A percentile compares a stretch with the other conserved stretches of the same genome.
Conservation (phyloP, 2,797 vertebrate species). For the Balearica regulorum region DNA sequence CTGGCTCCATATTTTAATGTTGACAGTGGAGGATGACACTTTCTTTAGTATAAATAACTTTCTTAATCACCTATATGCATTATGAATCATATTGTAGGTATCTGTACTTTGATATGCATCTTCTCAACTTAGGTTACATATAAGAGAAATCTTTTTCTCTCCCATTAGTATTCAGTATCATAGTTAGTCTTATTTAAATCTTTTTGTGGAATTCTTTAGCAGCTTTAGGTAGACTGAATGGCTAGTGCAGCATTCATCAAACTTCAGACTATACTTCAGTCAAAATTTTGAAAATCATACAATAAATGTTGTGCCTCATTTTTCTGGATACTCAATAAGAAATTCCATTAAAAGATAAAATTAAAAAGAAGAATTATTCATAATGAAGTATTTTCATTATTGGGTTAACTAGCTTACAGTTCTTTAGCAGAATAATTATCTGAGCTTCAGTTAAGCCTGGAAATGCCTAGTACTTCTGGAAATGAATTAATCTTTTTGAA, state of each 20-base stretch:
- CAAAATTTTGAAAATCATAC: not conserved
- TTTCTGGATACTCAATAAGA: not conserved
- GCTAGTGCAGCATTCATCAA: not conserved
- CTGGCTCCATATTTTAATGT: not conserved
- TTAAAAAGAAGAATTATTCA: not conserved
- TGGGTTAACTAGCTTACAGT: not conserved
- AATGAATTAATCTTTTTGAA: not conserved
- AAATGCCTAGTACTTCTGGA: not conserved
- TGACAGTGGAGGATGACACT: not conserved
- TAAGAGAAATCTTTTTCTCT: not conserved
- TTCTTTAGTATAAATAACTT: not conserved
- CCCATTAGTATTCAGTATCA: not conserved
- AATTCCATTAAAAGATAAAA: not conserved
- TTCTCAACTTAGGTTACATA: not conserved
- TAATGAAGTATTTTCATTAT: not conserved
- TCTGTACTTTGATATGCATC: not conserved
- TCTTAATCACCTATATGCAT: not conserved
- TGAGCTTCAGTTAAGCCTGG: not conserved
- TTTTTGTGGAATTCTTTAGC: not conserved
- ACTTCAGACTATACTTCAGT: not conserved
- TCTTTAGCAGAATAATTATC: not conserved
- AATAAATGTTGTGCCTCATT: not conserved
- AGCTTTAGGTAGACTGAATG: not conserved
- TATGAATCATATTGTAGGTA: not conserved
- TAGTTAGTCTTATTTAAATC: not conserved